phyloP scores from a whole-genome alignment of 2,113 vertebrate species.

The Notiomystis cincta region DNA sequence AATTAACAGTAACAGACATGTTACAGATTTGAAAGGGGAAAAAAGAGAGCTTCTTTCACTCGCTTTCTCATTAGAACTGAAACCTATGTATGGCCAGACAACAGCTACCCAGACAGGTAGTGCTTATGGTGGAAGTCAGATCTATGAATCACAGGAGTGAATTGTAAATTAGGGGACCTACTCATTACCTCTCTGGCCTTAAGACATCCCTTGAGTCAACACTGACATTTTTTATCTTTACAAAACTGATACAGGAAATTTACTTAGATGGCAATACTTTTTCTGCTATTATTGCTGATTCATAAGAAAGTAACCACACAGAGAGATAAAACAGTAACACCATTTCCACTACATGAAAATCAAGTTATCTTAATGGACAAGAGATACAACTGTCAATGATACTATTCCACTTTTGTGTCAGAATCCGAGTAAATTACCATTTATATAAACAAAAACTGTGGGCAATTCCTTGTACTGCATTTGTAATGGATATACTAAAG shows the following conservation, averaged over 20 bases:
- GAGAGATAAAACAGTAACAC: not conserved
- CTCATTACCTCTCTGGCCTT: not conserved
- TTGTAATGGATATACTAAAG: not conserved
- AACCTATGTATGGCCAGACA: not conserved
- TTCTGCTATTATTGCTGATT: not conserved
- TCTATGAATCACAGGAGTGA: not conserved
- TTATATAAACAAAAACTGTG: not conserved
- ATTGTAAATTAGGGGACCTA: not conserved
- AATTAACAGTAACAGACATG: not conserved
- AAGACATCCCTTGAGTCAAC: not conserved
- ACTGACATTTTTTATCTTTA: not conserved
- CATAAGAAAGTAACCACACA: not conserved
- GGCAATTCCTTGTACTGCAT: not conserved
- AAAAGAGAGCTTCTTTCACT: not conserved
- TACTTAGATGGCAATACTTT: not conserved
- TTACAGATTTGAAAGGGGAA: not conserved
- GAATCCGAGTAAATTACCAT: not conserved
- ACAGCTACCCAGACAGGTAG: not conserved
- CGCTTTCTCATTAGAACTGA: not conserved
- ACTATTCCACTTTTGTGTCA: not conserved
- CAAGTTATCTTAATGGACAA: not conserved
- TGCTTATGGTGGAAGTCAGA: not conserved
- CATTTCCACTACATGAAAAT: not conserved
- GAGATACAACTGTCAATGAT: not conserved
- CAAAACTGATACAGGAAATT: not conserved